Evolutionary conservation across 2,797 vertebrate species (phyloP).

Genomic region (Hydrophis major): DNA sequence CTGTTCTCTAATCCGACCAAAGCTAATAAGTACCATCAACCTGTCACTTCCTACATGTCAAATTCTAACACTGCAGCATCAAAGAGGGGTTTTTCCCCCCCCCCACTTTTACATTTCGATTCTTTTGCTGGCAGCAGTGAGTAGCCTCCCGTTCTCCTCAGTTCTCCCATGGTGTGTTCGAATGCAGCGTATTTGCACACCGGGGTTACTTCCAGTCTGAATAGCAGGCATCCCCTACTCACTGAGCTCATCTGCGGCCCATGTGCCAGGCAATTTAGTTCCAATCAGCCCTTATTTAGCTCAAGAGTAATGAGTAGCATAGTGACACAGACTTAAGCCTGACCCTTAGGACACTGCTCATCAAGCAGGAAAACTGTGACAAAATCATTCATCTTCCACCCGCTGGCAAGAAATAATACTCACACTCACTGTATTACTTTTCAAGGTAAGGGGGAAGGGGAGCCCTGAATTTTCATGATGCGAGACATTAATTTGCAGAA

Average conservation of each 20-base stretch:
- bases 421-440: slow-evolving; percentile 84
- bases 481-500: slow-evolving; percentile 86
- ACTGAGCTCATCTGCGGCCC: slow-evolving; percentile 84
- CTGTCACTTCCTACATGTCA: slow-evolving; percentile 86
- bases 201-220: slow-evolving; percentile 84
- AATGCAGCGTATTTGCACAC: slow-evolving; percentile 83
- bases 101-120: slow-evolving; percentile 77
- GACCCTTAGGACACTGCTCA: slow-evolving; percentile 87
- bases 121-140: slow-evolving; percentile 81
- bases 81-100: slow-evolving; percentile 52
- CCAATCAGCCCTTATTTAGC: slow-evolving; percentile 88
- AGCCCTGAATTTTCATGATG: slow-evolving; percentile 86
- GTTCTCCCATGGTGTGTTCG: slow-evolving; percentile 83
- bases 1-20: slow-evolving; percentile 84
- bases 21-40: slow-evolving; percentile 86
- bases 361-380: slow-evolving; percentile 87
- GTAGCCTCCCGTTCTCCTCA: slow-evolving; percentile 83
- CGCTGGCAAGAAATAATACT: slow-evolving; percentile 88
- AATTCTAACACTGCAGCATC: slow-evolving; percentile 83
- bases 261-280: slow-evolving; percentile 87
- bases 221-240: slow-evolving; percentile 85
- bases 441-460: slow-evolving; percentile 74
- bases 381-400: slow-evolving; percentile 88
- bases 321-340: slow-evolving; percentile 88
- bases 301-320: slow-evolving; percentile 88